Evolutionary conservation across 2,888 invertebrate genomes (phyloP).

Genomic region (Entomobrya multifasciata): DNA sequence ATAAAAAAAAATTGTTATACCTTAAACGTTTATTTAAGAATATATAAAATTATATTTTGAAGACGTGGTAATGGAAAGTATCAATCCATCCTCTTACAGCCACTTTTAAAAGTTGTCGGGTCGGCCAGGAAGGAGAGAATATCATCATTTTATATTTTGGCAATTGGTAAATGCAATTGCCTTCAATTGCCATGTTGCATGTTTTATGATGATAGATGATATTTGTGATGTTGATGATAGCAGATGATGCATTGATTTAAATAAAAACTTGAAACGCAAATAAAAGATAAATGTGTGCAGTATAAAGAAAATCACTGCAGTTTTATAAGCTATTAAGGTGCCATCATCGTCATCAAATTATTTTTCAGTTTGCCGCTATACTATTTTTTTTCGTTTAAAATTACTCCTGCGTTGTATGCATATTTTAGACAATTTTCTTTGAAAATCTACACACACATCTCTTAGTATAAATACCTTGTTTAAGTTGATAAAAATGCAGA

Average conservation of each 20-base stretch:
- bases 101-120: constrained; percentile 40
- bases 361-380: not conserved
- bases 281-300: constrained; percentile 13
- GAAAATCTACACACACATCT: too few species aligned
- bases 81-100: not conserved
- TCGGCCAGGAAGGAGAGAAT: not conserved
- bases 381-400: not conserved
- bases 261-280: constrained; percentile 36
- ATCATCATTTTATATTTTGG: constrained; percentile 39
- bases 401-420: not conserved
- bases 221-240: too few species aligned
- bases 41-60: not conserved
- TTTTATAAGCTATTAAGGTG: constrained; percentile 34
- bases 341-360: constrained; percentile 40
- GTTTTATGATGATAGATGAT: constrained; percentile 44
- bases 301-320: constrained; percentile 36
- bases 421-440: not conserved
- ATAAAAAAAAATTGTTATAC: constrained; percentile 37
- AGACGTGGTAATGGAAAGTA: not conserved
- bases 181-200: constrained; percentile 23
- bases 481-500: not conserved
- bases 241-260: constrained; percentile 21
- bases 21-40: not conserved
- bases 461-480: not conserved
- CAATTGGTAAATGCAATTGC: not conserved